Conservation (phyloP, 2,797 vertebrate species). For the Melanotaenia boesemani region DNA sequence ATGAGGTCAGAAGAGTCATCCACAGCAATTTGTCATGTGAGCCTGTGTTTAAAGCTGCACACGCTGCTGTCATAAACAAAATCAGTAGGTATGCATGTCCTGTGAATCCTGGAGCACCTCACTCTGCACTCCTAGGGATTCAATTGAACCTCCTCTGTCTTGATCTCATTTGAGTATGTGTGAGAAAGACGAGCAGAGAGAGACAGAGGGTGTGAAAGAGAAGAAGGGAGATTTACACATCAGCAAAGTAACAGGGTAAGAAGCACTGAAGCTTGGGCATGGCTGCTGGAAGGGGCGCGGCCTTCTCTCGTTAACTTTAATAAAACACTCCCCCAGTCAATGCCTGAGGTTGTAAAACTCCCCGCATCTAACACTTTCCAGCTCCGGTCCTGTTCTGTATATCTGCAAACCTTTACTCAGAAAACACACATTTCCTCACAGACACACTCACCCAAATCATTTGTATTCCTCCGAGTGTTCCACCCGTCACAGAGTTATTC, state of each 20-base stretch:
- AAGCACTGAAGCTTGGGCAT: conserved; percentile 72
- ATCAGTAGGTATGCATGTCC: conserved; percentile 44
- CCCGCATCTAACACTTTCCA: conserved; percentile 51
- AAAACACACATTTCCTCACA: conserved; percentile 30
- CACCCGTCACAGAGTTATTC: conserved; percentile 12
- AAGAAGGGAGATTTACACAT: conserved; percentile 71
- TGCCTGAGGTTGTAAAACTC: conserved; percentile 70
- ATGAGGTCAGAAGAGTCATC: conserved; percentile 54
- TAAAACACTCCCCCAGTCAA: conserved; percentile 77
- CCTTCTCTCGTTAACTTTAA: conserved; percentile 77
- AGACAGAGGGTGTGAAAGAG: conserved; percentile 24
- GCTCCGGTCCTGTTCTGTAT: conserved; percentile 37
- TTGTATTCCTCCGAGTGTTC: conserved; percentile 27
- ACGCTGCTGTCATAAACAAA: conserved; percentile 60
- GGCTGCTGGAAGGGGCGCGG: conserved; percentile 65
- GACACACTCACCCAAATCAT: conserved; percentile 42
- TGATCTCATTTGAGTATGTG: conserved; percentile 31
- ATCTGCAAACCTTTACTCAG: conserved; percentile 56
- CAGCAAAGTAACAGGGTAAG: conserved; percentile 69
- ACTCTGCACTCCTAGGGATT: conserved; percentile 37
- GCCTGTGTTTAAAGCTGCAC: conserved; percentile 49
- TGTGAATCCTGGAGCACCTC: conserved; percentile 27
- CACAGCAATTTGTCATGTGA: conserved; percentile 29
- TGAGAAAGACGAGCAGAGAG: conserved; percentile 6
- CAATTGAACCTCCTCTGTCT: conserved; percentile 48